Conservation (phyloP, 2,888 invertebrate genomes). For the Caenorhabditis zanzibari region DNA sequence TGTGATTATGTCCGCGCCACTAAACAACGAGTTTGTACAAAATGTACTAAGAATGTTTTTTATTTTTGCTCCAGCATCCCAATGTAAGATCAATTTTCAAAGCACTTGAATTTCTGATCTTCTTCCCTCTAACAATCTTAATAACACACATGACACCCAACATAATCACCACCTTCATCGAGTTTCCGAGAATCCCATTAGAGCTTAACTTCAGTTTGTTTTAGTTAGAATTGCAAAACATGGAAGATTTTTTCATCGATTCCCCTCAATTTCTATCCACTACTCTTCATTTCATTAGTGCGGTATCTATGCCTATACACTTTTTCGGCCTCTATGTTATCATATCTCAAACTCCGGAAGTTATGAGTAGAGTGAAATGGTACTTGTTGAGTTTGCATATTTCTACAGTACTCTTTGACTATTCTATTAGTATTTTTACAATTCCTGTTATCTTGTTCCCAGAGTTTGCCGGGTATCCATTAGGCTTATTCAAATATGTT, state of each 20-base stretch:
- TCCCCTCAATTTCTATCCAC: not conserved
- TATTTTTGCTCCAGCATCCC: too few relatives aligned
- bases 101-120: not conserved
- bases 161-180: not conserved
- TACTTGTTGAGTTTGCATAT: slow-evolving; percentile 10
- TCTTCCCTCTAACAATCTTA: too few relatives aligned
- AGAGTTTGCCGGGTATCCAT: slow-evolving; percentile 18
- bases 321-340: not conserved
- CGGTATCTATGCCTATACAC: not conserved
- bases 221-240: too few relatives aligned
- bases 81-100: too few relatives aligned
- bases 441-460: slow-evolving; percentile 19
- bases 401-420: slow-evolving; percentile 20
- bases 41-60: too few relatives aligned
- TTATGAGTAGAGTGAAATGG: not conserved
- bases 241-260: not conserved
- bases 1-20: too few relatives aligned
- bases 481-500: not conserved
- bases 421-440: slow-evolving; percentile 1
- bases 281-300: not conserved
- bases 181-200: not conserved
- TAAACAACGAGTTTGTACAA: too few relatives aligned
- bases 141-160: not conserved
- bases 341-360: not conserved
- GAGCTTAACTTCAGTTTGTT: not conserved